Evolutionary conservation across 2,888 invertebrate species (phyloP), one percentile per base, ranked within the genome.

Genomic region (Apeira syringaria): DNA sequence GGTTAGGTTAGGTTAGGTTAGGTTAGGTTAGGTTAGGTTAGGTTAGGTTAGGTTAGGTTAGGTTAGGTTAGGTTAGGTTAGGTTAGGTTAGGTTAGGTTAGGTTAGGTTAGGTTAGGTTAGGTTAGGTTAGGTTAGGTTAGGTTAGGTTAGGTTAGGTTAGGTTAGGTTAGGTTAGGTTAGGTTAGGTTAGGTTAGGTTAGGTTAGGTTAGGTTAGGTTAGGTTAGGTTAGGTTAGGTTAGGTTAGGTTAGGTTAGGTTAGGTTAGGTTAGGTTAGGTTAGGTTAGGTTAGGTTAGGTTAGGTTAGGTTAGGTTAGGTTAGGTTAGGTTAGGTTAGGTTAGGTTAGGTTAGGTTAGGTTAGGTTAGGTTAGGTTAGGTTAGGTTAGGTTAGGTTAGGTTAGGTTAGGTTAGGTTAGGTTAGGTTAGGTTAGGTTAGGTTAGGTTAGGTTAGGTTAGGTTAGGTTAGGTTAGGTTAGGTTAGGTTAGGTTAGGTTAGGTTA

Each of bases 331-430:
- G 42, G 42, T 42, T 42, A 42, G 42, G 40, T 43, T 43, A 43
- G 48, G 43, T 53, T 43, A 38, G 42, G 38, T 42, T 43, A 40
- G 17, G 32, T 34, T 30, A 44, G 44, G 38, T 44, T 44, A 38
- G 46, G 46, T 47, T 47, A 41, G 46, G 46, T 47, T 41, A 47
- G 47, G 47, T 47, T 47, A 47, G 47, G 47, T 47, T 47, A 29
- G 29, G 29, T 37, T 28, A 41, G 42, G 47, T 47, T 47, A 34
- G 42, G 41, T 40, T 41, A 36, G 40, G 40, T 47, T 40, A 36
- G 36, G 40, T 40, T 46, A 36, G 36, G 40, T 28, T 37, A 28
- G 40, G 40, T 33, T 37, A 40, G 36, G 41, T 36, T 37, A 40
- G 46, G 46, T 41, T 47, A 41, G 40, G 46, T 40, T 47, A 41